Conservation (phyloP, 1,140 invertebrate species). For the Cardiocondyla obscurior region DNA sequence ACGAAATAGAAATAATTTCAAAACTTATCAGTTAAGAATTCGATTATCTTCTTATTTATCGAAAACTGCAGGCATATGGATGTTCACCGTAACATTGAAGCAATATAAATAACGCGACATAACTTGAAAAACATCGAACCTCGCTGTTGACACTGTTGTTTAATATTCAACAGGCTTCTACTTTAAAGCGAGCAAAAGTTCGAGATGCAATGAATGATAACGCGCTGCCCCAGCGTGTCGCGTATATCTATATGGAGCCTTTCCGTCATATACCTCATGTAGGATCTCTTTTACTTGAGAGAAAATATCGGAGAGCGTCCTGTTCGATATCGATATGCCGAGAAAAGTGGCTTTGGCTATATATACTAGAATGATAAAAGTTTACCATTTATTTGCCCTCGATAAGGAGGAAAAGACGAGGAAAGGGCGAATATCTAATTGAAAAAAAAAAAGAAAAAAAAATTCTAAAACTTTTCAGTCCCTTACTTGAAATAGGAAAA, state of each 20-base stretch:
- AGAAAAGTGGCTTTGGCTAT: constrained; percentile 54
- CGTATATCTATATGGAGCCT: constrained; percentile 49
- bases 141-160: constrained; percentile 48
- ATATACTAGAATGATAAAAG: constrained; percentile 58
- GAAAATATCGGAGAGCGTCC: constrained; percentile 57
- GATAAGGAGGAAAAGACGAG: constrained; percentile 9
- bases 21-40: background rate
- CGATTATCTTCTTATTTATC: constrained; percentile 30
- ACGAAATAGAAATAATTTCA: background rate
- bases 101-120: constrained; percentile 24
- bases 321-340: constrained; percentile 40
- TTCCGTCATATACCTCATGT: constrained; percentile 37
- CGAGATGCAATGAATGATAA: constrained; percentile 59
- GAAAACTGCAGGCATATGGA: constrained; percentile 31
- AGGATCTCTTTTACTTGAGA: constrained; percentile 15
- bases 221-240: constrained; percentile 8
- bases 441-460: constrained; percentile 32
- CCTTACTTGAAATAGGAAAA: background rate
- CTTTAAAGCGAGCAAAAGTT: constrained; percentile 59
- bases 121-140: constrained; percentile 37
- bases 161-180: constrained; percentile 59
- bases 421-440: constrained; percentile 20
- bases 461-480: background rate
- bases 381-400: constrained; percentile 50
- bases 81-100: background rate